A percentile compares a stretch with the other conserved stretches of the same genome.
Conservation (phyloP, 2,797 vertebrate genomes). For the Steatocranus sp. region DNA sequence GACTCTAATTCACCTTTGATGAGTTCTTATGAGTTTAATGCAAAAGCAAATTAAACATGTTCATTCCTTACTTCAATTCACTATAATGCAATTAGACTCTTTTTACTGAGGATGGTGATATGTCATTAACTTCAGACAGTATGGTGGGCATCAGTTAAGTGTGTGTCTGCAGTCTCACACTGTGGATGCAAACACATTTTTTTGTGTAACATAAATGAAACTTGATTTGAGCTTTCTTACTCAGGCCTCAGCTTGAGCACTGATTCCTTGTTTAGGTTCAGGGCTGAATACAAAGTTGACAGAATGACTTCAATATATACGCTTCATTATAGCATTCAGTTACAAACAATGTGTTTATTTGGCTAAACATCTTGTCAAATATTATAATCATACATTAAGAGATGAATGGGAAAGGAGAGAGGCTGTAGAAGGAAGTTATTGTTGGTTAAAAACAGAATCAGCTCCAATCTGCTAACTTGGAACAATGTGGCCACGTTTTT, state of each 20-base stretch:
- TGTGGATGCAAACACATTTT: not conserved
- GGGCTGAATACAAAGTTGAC: not conserved
- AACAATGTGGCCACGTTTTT: not conserved
- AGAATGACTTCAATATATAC: not conserved
- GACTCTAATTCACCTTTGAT: constrained; percentile 47
- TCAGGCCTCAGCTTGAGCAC: not conserved
- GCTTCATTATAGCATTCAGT: not conserved
- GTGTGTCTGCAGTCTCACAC: not conserved
- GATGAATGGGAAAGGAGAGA: not conserved
- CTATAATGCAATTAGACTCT: constrained; percentile 37
- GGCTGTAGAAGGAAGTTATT: not conserved
- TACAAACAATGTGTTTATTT: not conserved
- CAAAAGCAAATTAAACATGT: constrained; percentile 39
- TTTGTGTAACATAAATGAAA: not conserved
- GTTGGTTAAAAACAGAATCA: not conserved
- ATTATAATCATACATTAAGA: not conserved
- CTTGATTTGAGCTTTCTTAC: not conserved
- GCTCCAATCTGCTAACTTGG: not conserved
- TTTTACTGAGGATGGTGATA: constrained; percentile 30
- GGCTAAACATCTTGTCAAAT: not conserved
- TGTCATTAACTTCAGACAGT: constrained; percentile 22
- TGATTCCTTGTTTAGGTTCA: not conserved
- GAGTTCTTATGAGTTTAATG: constrained; percentile 41
- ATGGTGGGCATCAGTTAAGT: constrained; percentile 1
- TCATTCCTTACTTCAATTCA: constrained; percentile 21